A percentile compares a stretch with the other conserved stretches of the same genome.
These are phyloP conservation scores for Ostrea denselamellosa DNA, from an alignment of 1,140 invertebrate genomes.

Conservation along the genomic window DNA sequence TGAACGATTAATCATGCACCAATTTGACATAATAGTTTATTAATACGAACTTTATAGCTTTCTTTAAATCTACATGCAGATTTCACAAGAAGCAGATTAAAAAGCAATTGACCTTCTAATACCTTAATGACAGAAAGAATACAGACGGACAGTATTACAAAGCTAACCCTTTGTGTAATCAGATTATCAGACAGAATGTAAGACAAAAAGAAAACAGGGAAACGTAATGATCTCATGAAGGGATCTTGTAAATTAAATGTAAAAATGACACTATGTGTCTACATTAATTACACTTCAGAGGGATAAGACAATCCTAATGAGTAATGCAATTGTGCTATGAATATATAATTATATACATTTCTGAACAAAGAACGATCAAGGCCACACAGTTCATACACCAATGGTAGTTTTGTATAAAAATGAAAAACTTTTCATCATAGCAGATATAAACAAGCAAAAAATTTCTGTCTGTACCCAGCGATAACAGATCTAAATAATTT, in stretches of 20 bases:
- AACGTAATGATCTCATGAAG: slow-evolving; percentile 12
- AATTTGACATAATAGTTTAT: slow-evolving; percentile 27
- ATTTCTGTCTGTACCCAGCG: too few species aligned
- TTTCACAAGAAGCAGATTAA: slow-evolving; percentile 26
- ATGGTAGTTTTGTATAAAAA: neutral
- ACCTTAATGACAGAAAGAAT: neutral
- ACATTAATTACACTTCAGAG: neutral
- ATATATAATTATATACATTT: neutral
- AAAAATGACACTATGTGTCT: neutral
- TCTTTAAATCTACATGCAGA: slow-evolving; percentile 24
- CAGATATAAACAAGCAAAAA: too few species aligned
- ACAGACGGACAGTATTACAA: neutral
- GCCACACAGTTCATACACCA: neutral
- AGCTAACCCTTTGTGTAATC: slow-evolving; percentile 20
- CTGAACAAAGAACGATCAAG: neutral
- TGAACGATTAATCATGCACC: slow-evolving; percentile 22
- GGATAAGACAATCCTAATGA: neutral
- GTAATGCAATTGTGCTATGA: slow-evolving; percentile 1
- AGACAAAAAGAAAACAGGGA: neutral
- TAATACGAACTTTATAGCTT: slow-evolving; percentile 23
- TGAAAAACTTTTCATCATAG: neutral
- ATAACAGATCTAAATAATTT: too few species aligned
- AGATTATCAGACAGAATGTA: neutral
- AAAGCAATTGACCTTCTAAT: slow-evolving; percentile 27
- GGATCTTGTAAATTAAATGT: neutral